Evolutionary conservation across 92 coral and sea anemone genomes (phyloP).

Genomic region (Umimayanthus chanpuru): DNA sequence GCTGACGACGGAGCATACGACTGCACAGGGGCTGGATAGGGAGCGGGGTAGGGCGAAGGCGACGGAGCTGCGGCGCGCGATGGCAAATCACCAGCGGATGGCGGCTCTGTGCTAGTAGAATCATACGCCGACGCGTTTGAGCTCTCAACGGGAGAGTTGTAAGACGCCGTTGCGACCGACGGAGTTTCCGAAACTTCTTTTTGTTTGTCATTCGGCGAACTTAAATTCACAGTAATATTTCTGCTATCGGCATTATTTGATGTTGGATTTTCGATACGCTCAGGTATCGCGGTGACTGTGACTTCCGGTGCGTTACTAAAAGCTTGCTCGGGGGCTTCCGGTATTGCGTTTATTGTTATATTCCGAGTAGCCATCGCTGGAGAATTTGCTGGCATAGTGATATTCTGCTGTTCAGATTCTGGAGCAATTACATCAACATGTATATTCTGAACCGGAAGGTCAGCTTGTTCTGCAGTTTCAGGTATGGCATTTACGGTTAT

Average conservation of each 20-base stretch:
- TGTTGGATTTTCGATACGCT: conserved; percentile 12
- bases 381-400: background rate
- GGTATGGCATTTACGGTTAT: conserved; percentile 5
- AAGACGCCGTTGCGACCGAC: background rate
- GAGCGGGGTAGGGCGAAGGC: conserved; percentile 43
- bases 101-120: conserved; percentile 35
- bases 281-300: conserved; percentile 27
- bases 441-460: background rate
- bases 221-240: conserved; percentile 32
- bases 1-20: conserved; percentile 46
- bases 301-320: background rate
- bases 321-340: background rate
- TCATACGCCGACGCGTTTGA: conserved; percentile 20
- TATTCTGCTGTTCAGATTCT: conserved; percentile 15
- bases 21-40: conserved; percentile 46
- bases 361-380: conserved; percentile 21
- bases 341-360: conserved; percentile 32
- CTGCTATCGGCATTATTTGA: conserved; percentile 17
- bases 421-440: background rate
- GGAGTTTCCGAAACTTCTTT: conserved; percentile 19
- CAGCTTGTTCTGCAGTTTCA: conserved; percentile 12
- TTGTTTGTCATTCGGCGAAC: conserved; percentile 27
- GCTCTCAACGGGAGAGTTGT: background rate
- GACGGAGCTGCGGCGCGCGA: conserved; percentile 42
- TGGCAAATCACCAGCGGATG: conserved; percentile 53